phyloP scores from a whole-genome alignment of 2,797 vertebrate genomes.

The Eleutherodactylus coqui region DNA sequence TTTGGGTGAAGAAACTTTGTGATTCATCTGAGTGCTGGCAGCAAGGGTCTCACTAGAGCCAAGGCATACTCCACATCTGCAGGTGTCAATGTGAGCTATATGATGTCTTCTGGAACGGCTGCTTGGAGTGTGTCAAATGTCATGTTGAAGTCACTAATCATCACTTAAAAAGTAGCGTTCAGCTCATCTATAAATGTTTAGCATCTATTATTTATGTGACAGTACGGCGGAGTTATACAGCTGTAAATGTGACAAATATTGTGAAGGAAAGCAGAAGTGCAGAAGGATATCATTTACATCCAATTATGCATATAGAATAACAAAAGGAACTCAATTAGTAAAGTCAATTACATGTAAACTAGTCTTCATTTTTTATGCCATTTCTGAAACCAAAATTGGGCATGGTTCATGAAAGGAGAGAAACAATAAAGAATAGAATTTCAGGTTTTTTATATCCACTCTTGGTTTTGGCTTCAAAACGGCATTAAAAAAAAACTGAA shows the following conservation, averaged over 20 bases:
- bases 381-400: too few relatives aligned
- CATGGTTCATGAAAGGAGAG: too few relatives aligned
- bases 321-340: not conserved
- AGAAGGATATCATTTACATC: slow-evolving; percentile 30
- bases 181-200: slow-evolving; percentile 63
- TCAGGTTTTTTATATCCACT: too few relatives aligned
- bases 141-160: slow-evolving; percentile 64
- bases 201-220: slow-evolving; percentile 62
- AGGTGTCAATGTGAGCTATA: slow-evolving; percentile 57
- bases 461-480: too few relatives aligned
- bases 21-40: slow-evolving; percentile 55
- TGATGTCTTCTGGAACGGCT: slow-evolving; percentile 43
- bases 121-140: slow-evolving; percentile 62
- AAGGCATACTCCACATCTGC: slow-evolving; percentile 55
- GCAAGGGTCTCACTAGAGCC: slow-evolving; percentile 49
- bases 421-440: too few relatives aligned
- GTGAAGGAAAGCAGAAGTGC: slow-evolving; percentile 37
- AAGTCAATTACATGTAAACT: not conserved
- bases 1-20: slow-evolving; percentile 59
- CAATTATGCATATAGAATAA: slow-evolving; percentile 10
- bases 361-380: too few relatives aligned
- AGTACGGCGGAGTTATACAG: slow-evolving; percentile 53
- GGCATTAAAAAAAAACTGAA: too few relatives aligned
- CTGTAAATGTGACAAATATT: slow-evolving; percentile 59
- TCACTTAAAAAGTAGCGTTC: slow-evolving; percentile 61